These are phyloP conservation scores for Coreius guichenoti DNA, from an alignment of 2,797 vertebrate genomes.

Conservation along the genomic window DNA sequence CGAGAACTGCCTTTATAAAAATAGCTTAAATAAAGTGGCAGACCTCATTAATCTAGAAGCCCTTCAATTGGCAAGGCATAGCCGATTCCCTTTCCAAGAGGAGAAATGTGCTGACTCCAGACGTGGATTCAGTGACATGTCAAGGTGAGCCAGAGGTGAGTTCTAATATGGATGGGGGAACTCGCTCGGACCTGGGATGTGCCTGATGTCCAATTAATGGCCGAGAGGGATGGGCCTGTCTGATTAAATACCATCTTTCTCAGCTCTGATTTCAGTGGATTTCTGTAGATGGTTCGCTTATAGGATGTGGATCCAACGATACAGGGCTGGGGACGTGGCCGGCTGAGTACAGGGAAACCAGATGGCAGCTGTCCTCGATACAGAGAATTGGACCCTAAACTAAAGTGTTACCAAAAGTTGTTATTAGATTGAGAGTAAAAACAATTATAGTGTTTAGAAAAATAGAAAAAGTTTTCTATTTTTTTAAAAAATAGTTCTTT, in stretches of 20 bases:
- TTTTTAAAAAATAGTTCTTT: no score
- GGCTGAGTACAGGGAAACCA: conserved; percentile 23
- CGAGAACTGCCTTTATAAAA: conserved; percentile 43
- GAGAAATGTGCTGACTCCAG: conserved; percentile 53
- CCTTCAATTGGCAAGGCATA: conserved; percentile 30
- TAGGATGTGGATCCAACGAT: neutral
- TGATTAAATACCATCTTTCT: conserved; percentile 27
- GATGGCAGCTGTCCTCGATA: conserved; percentile 13
- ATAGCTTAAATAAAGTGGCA: conserved; percentile 45
- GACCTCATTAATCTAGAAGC: conserved; percentile 55
- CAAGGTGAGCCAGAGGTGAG: conserved; percentile 51
- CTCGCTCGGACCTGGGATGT: neutral
- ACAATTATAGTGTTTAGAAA: no score
- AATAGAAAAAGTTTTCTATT: no score
- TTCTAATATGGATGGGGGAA: conserved; percentile 13
- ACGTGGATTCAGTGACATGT: conserved; percentile 5
- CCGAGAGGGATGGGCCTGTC: neutral
- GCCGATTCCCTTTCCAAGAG: conserved; percentile 19
- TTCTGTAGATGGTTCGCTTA: neutral
- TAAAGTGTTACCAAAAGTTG: no score
- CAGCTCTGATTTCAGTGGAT: neutral
- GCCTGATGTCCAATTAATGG: conserved; percentile 24
- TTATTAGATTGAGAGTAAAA: no score
- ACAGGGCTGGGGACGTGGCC: neutral
- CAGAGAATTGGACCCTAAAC: no score